Conservation (phyloP, 2,113 vertebrate genomes). For the mouse (Mus musculus) region DNA sequence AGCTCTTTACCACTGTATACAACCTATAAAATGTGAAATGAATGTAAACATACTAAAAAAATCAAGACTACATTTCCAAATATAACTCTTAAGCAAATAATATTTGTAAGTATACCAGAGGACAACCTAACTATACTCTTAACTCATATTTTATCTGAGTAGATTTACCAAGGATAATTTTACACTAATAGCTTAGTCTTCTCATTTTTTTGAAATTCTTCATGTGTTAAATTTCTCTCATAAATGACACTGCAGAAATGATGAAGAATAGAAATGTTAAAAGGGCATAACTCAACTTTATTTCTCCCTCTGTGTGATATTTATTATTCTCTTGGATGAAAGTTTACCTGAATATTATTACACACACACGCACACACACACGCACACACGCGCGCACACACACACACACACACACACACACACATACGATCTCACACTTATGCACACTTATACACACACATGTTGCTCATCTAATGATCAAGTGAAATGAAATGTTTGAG, state of each 20-base stretch:
- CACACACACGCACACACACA: background rate
- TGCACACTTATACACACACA: background rate
- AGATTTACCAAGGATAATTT: conserved; percentile 1
- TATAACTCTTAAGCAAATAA: background rate
- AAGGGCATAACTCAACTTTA: background rate
- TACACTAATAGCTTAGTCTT: conserved; percentile 49
- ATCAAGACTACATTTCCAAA: conserved; percentile 28
- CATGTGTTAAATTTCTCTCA: background rate
- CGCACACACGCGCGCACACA: background rate
- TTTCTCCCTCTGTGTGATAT: background rate
- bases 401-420: background rate
- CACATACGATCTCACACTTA: background rate
- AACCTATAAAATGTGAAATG: conserved; percentile 88
- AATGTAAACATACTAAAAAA: conserved; percentile 67
- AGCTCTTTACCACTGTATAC: conserved; percentile 97
- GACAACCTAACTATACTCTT: background rate
- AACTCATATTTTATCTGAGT: background rate
- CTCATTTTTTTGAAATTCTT: background rate
- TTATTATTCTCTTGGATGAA: background rate
- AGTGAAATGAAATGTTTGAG: background rate
- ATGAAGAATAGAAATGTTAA: background rate
- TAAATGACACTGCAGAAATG: background rate
- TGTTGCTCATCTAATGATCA: background rate
- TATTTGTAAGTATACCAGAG: background rate
- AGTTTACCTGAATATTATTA: background rate